Conservation (phyloP, 1,140 invertebrate species). For the Danaus plexippus region DNA sequence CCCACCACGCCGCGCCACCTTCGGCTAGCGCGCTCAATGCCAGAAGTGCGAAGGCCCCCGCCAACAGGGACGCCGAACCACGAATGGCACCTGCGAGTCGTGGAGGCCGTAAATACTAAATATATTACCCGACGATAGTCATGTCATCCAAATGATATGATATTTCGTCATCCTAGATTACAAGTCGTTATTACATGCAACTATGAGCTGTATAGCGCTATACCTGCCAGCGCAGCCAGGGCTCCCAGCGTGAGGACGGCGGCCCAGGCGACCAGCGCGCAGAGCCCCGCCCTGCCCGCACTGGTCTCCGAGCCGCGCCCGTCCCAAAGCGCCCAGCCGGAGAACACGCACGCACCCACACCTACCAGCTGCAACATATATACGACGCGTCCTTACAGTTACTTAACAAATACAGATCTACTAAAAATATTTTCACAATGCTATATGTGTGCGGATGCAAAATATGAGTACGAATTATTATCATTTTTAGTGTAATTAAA, state of each 20-base stretch:
- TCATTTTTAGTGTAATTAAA: no score
- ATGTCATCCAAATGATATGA: no score
- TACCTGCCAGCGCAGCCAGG: conserved; percentile 30
- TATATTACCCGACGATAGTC: no score
- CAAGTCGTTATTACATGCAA: no score
- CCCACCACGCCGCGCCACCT: conserved; percentile 52
- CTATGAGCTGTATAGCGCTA: no score
- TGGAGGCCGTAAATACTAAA: no score
- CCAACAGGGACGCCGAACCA: conserved; percentile 42
- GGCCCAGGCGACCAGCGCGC: conserved; percentile 44
- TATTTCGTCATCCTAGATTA: no score
- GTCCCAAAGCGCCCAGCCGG: conserved; percentile 52
- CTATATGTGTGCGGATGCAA: no score
- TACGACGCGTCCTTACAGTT: background rate
- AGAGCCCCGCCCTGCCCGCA: conserved; percentile 43
- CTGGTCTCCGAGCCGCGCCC: conserved; percentile 38
- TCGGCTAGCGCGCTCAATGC: conserved; percentile 44
- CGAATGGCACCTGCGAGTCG: conserved; percentile 28
- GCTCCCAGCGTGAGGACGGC: conserved; percentile 39
- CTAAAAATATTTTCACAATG: background rate
- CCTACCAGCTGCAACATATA: conserved; percentile 36
- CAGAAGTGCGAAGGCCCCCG: conserved; percentile 40
- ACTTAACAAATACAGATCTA: conserved; percentile 1
- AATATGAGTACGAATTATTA: no score
- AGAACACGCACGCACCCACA: conserved; percentile 33